These are phyloP conservation scores for Anseranas semipalmata DNA, from an alignment of 2,113 vertebrate genomes.

Conservation along the genomic window DNA sequence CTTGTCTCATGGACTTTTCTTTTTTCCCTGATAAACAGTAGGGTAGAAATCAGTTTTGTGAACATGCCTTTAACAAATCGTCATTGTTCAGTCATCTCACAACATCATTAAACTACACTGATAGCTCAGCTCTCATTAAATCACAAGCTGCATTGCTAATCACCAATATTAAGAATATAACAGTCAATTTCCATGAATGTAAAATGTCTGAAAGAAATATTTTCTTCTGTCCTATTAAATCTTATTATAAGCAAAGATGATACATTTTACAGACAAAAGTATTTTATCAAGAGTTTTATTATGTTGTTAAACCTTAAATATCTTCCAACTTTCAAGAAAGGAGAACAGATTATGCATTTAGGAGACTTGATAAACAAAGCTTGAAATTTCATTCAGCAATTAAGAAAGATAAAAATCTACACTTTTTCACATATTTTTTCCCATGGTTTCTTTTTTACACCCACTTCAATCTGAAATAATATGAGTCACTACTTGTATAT, in stretches of 20 bases:
- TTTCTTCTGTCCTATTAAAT: background rate
- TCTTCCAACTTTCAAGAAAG: background rate
- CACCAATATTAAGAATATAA: conserved; percentile 35
- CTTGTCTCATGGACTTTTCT: background rate
- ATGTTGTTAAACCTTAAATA: background rate
- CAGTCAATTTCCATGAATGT: background rate
- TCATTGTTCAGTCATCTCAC: background rate
- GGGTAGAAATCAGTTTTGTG: background rate
- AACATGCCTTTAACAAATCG: background rate
- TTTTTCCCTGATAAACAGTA: background rate
- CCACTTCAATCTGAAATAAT: background rate
- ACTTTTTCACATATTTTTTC: background rate
- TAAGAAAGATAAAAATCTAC: background rate
- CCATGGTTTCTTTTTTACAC: background rate
- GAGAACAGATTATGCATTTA: background rate
- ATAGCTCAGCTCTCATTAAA: conserved; percentile 48
- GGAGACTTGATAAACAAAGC: background rate
- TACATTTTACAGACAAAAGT: background rate
- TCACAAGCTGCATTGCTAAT: background rate
- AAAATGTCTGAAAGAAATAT: background rate
- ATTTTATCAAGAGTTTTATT: conserved; percentile 13
- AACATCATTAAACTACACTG: background rate
- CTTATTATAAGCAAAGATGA: conserved; percentile 15
- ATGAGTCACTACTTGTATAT: background rate
- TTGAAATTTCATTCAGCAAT: background rate